Base-by-base conservation (phyloP, 2,113 vertebrate genomes). In the Hymenochirus boettgeri region DNA sequence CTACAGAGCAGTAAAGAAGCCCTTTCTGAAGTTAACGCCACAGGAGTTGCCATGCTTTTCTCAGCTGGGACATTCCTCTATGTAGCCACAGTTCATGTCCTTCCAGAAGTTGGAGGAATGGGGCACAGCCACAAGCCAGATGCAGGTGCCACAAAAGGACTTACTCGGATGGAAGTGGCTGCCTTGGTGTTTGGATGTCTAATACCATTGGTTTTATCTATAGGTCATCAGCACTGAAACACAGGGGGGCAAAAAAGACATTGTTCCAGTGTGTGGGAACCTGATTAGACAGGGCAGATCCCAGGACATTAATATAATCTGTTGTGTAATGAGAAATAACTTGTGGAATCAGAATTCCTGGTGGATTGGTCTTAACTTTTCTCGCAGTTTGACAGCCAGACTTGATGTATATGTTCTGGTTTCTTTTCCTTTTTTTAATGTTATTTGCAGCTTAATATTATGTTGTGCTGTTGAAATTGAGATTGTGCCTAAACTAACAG, bases 41-140 rank as follows among this genome's bases (percentile, higher is more conserved):
- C 96, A 1, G 96, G 96, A 29, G 92, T 99, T 45, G 96, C 96
- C 75, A 98, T 99, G 95, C 88, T 99, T 29, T 99, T 99, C 81
- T 99, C 96, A 33, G 96, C 96, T 0, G 96, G 96, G 67, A 99
- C 96, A 71, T 99, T 99, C 83, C 91, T 99, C 21, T 99, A 99
- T 2, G 96, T 99, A 70, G 96, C 96, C 74, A 99, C 96, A 5
- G 96, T 99, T 26, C 96, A 99, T 1, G 96, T 99, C 67, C 94
- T 99, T 26, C 96, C 96, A 0, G 96, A 99, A 82, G 96, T 99
- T 45, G 95, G 96, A 9, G 96, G 95, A 27, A 87, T 82, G 9
- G 90, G 94, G 56, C 94, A 97, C 81, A 97, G 93, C 81, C 96
- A 99, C 80, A 89, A 75, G 72, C 70, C 86, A 0, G 85, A 91